Conservation (phyloP, 2,797 vertebrate genomes). For the Phalloptychus januarius region DNA sequence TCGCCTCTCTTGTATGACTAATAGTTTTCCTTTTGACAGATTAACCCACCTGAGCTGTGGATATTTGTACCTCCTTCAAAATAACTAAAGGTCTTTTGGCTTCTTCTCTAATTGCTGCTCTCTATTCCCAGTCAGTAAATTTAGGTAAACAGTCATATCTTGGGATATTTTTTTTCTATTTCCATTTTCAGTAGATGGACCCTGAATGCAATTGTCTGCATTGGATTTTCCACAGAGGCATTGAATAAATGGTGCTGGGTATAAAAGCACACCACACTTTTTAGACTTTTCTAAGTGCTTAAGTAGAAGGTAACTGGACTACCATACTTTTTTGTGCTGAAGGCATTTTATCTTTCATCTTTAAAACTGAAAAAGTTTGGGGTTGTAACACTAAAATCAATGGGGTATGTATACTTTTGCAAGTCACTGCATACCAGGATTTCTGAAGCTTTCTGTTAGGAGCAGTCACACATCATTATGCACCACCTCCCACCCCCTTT, state of each 20-base stretch:
- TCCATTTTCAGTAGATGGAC: not conserved
- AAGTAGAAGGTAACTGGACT: not conserved
- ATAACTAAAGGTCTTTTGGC: not conserved
- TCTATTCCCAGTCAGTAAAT: not conserved
- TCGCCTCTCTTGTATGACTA: not conserved
- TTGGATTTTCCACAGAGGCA: not conserved
- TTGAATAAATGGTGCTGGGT: not conserved
- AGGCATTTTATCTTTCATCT: not conserved
- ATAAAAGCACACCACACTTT: not conserved
- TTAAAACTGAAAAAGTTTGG: not conserved
- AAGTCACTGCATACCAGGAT: constrained; percentile 32
- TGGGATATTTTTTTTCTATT: not conserved
- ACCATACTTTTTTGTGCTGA: not conserved
- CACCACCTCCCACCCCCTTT: constrained; percentile 23
- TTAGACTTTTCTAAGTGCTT: not conserved
- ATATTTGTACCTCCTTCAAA: not conserved
- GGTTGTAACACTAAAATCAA: not conserved
- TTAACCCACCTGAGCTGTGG: not conserved
- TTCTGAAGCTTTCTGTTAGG: constrained; percentile 55
- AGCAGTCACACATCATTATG: constrained; percentile 48
- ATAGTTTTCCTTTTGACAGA: not conserved
- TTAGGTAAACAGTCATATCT: not conserved
- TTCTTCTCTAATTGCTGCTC: not conserved
- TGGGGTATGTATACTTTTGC: not conserved
- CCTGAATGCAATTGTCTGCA: not conserved